Evolutionary conservation across 1,140 invertebrate species (phyloP).

Genomic region (Drosophila rufa): DNA sequence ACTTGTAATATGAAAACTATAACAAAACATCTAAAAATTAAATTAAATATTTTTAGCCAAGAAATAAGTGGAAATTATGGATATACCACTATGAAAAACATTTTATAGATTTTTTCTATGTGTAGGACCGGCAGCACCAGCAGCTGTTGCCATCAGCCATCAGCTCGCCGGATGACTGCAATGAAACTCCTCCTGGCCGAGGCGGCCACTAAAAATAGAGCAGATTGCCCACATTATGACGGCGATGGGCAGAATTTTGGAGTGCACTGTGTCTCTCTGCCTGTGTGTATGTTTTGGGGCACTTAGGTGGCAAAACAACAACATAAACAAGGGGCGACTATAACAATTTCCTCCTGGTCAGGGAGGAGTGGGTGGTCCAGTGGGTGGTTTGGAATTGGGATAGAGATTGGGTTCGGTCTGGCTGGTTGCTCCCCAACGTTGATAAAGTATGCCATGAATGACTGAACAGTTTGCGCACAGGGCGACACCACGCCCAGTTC

Average conservation of each 20-base stretch:
- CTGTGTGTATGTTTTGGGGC: slow-evolving; percentile 8
- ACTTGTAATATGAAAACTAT: too few relatives aligned
- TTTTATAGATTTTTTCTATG: not conserved
- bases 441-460: slow-evolving; percentile 82
- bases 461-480: slow-evolving; percentile 66
- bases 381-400: not conserved
- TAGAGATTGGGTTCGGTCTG: not conserved
- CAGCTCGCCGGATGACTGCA: slow-evolving; percentile 30
- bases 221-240: slow-evolving; percentile 80
- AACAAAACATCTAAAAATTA: too few relatives aligned
- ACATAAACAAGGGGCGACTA: slow-evolving; percentile 30
- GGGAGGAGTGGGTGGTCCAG: slow-evolving; percentile 6
- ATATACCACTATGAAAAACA: too few relatives aligned
- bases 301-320: slow-evolving; percentile 27
- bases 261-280: slow-evolving; percentile 15
- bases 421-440: slow-evolving; percentile 43
- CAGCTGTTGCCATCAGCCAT: slow-evolving; percentile 52
- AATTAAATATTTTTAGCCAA: too few relatives aligned
- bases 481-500: slow-evolving; percentile 50
- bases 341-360: slow-evolving; percentile 67
- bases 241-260: slow-evolving; percentile 57
- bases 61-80: too few relatives aligned
- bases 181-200: slow-evolving; percentile 47
- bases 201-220: slow-evolving; percentile 72
- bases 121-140: slow-evolving; percentile 16